A percentile compares a stretch with the other conserved stretches of the same genome.
phyloP scores from a whole-genome alignment of 2,888 invertebrate genomes.

The Pharmacophagus antenor region DNA sequence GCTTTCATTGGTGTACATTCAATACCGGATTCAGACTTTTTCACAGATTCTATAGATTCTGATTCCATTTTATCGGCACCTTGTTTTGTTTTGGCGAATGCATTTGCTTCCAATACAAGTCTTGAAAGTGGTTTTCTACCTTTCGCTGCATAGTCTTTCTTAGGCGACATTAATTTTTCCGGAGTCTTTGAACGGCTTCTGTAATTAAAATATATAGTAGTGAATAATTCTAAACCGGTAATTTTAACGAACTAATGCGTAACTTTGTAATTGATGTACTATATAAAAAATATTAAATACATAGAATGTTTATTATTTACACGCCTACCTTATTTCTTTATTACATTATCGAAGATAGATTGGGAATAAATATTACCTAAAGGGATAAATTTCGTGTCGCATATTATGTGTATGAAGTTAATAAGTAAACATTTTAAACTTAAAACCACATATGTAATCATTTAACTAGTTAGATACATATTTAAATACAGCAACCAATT shows the following conservation, averaged over 20 bases:
- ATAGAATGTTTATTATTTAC: too few species aligned
- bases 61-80: conserved; percentile 47
- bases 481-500: too few species aligned
- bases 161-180: conserved; percentile 65
- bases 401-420: too few species aligned
- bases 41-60: conserved; percentile 38
- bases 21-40: conserved; percentile 45
- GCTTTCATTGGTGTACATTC: conserved; percentile 70
- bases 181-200: conserved; percentile 72
- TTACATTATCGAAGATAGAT: too few species aligned
- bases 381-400: too few species aligned
- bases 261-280: too few species aligned
- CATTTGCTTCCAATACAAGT: conserved; percentile 68
- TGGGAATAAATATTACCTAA: too few species aligned
- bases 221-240: background rate
- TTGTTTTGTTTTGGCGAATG: conserved; percentile 64
- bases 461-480: too few species aligned
- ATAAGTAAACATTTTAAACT: too few species aligned
- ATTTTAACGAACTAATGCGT: conserved; percentile 1
- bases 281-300: too few species aligned
- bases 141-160: conserved; percentile 51
- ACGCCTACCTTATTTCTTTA: too few species aligned
- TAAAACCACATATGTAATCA: too few species aligned
- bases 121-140: conserved; percentile 65
- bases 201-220: conserved; percentile 34